Evolutionary conservation across 37 sponge, comb jelly and placozoan genomes (phyloP), one percentile per base, ranked within the genome.

Genomic region (Chondrilla cf. caribensis): DNA sequence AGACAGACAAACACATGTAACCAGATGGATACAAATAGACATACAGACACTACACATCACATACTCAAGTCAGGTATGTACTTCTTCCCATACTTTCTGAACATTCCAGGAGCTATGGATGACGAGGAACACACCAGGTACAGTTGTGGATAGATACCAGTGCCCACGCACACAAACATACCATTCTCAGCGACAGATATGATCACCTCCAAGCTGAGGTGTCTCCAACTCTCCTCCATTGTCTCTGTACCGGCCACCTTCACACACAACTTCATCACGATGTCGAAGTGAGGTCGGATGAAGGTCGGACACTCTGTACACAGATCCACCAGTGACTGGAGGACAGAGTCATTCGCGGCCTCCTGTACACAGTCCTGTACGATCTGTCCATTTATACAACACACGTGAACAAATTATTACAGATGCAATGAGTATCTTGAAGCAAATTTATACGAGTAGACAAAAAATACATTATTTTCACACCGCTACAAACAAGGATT

Each of bases 261-360:
- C 9, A 90, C 66, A 84, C 91, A 88, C 25, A 95, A 77, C 60
- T 91, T 87, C 32, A 98, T 57, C 29, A 93, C 32, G 8, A 22
- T 58, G 5, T 87, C 88, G 55, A 98, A 35, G 29, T 92, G 90
- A 0, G 89, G 82, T 38, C 97, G 70, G 3, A 98, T 81, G 43
- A 90, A 90, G 82, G 91, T 95, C 17, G 99, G 92, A 35, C 92
- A 84, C 38, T 91, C 88, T 38, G 96, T 94, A 14, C 88, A 92
- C 28, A 98, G 84, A 6, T 98, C 99, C 66, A 98, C 89, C 70
- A 98, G 84, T 18, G 89, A 70, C 87, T 98, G 95, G 28, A 97
- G 72, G 38, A 89, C 40, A 24, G 92, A 93, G 81, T 94, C 89
- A n/a, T 87, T 83, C 57, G 87, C 86, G 0, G 68, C 76, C 38